A percentile compares a stretch with the other conserved stretches of the same genome.
Evolutionary conservation across 2,113 vertebrate genomes (phyloP).

Genomic region (Paramisgurnus dabryanus): DNA sequence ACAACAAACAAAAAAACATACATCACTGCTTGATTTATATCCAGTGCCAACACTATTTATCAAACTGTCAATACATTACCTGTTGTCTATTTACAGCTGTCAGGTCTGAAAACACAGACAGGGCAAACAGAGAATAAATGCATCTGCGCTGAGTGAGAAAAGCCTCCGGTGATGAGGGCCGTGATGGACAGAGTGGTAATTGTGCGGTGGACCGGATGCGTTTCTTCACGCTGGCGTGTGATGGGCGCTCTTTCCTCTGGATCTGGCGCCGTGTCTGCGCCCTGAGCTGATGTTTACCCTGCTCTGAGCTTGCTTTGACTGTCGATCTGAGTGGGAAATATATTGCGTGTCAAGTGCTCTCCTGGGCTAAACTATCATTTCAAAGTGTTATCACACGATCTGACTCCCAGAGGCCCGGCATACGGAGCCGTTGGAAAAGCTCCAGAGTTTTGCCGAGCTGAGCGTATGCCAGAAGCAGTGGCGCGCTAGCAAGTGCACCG

Average conservation of each 20-base stretch:
- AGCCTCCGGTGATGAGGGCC: conserved; percentile 22
- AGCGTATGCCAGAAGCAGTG: conserved; percentile 42
- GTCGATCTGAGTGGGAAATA: conserved; percentile 70
- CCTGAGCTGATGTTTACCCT: conserved; percentile 76
- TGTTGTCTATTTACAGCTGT: conserved; percentile 53
- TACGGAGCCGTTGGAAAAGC: conserved; percentile 51
- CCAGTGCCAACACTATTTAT: conserved; percentile 28
- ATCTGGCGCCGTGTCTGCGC: conserved; percentile 62
- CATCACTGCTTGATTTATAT: conserved; percentile 18
- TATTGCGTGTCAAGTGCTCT: conserved; percentile 81
- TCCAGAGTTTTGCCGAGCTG: conserved; percentile 67
- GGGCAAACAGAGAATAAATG: conserved; percentile 36
- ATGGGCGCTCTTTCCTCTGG: conserved; percentile 52
- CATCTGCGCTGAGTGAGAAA: conserved; percentile 12
- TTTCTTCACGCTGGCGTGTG: conserved; percentile 35
- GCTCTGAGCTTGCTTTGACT: conserved; percentile 71
- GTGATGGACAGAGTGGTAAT: conserved; percentile 55
- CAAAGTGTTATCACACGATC: conserved; percentile 78
- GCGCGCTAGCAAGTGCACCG: conserved; percentile 2
- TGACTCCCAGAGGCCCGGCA: conserved; percentile 69
- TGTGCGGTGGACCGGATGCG: conserved; percentile 36
- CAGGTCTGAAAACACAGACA: conserved; percentile 36
- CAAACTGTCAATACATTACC: conserved; percentile 44
- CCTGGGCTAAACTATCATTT: conserved; percentile 81
- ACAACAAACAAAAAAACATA: conserved; percentile 29